These are phyloP conservation scores for Xenopus borealis DNA, from an alignment of 2,113 vertebrate genomes.

Conservation along the genomic window DNA sequence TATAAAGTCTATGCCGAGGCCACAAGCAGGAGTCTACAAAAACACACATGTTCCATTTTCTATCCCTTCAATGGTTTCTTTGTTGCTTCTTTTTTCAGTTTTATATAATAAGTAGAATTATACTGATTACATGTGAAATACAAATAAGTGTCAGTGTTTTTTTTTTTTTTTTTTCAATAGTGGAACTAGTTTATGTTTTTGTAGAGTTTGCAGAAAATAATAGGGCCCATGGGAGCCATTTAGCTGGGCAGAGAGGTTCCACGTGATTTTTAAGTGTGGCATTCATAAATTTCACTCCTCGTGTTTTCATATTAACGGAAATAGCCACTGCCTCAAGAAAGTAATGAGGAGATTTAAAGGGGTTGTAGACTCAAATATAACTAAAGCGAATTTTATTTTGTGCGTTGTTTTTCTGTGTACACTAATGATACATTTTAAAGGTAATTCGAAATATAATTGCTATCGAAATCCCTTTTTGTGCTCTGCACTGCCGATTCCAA, in stretches of 20 bases:
- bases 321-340: conserved; percentile 10
- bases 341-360: neutral
- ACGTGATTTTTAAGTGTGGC: conserved; percentile 4
- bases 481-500: no score
- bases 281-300: conserved; percentile 29
- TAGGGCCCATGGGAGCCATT: conserved; percentile 38
- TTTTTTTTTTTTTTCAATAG: conserved; percentile 35
- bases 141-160: conserved; percentile 32
- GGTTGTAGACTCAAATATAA: no score
- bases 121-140: conserved; percentile 44
- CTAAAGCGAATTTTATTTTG: no score
- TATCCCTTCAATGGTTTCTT: conserved; percentile 35
- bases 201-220: conserved; percentile 35
- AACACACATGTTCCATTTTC: conserved; percentile 38
- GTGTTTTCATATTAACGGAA: conserved; percentile 25
- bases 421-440: no score
- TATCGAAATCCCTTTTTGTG: no score
- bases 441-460: no score
- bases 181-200: conserved; percentile 28
- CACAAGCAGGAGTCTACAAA: conserved; percentile 31
- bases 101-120: conserved; percentile 41
- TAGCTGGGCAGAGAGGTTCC: conserved; percentile 21
- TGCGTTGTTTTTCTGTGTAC: no score
- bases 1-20: conserved; percentile 37
- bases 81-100: conserved; percentile 38